Evolutionary conservation across 2,888 invertebrate genomes (phyloP), one percentile per base, ranked within the genome.

Genomic region (Ormyrus rosae): DNA sequence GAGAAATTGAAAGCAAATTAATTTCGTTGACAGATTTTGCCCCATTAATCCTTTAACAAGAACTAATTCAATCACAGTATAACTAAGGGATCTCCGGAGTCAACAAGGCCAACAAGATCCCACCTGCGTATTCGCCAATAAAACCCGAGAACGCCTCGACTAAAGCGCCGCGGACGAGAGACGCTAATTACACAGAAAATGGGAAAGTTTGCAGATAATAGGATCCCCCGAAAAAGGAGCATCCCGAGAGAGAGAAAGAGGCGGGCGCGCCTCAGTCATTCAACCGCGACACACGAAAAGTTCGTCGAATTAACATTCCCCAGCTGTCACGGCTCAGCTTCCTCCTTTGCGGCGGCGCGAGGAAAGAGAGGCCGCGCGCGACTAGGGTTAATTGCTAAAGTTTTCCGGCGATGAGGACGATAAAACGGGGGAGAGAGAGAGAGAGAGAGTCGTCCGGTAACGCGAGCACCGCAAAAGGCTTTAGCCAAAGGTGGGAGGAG

Each of bases 251-350:
- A 19, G 55, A 61, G 45, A 68, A 56, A 60, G 46, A 55, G 55
- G 48, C 4, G 34, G 8, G 5, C 9, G 13, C 6, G 10, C 48
- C 11, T 45, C 50, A 69, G n/a, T 56, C 53, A n/a, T 63, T 53
- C 51, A 19, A 50, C 13, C 45, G 55, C 48, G 51, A 55, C 77
- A 19, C 19, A 46, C 10, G 10, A 45, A 78, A 78, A 68, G 67
- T 79, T 63, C 13, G 58, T n/a, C 58, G 48, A 80, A 70, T 70
- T 70, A 73, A 74, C 69, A 69, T 64, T 74, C 68, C 55, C 34
- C 50, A 50, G 53, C 48, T 71, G 71, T 71, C 56, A 51, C 19
- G 50, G 45, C n/a, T 6, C 45, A 8, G 2, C 53, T 58, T 19
- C 19, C 19, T 19, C 19, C 19, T 0, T 19, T 19, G 0, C 19